Conservation (phyloP, 2,797 vertebrate genomes). For the Alca torda region DNA sequence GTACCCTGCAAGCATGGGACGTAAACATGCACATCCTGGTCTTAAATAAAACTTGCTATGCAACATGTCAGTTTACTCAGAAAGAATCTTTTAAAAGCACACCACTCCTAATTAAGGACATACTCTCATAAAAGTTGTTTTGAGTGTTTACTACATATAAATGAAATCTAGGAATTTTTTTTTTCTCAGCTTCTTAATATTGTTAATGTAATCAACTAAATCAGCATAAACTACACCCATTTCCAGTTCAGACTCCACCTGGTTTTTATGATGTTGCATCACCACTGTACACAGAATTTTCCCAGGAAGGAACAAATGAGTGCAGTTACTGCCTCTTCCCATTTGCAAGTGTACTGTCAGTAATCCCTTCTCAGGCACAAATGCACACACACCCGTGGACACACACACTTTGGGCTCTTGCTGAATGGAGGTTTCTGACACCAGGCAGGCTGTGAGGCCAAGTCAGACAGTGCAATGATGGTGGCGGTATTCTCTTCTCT, state of each 20-base stretch:
- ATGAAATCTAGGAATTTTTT: background rate
- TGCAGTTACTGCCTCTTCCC: background rate
- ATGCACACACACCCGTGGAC: accelerated
- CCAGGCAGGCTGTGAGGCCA: background rate
- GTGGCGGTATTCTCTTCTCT: background rate
- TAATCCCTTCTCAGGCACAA: background rate
- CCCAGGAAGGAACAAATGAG: background rate
- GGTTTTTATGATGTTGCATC: background rate
- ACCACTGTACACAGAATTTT: background rate
- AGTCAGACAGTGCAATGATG: background rate
- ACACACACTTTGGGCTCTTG: background rate
- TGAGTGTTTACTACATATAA: background rate
- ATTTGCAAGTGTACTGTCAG: background rate
- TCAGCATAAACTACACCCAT: background rate
- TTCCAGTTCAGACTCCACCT: background rate
- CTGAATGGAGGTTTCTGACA: background rate
- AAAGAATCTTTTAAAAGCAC: background rate
- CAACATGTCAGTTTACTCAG: accelerated
- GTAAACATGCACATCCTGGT: background rate
- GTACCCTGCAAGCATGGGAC: accelerated
- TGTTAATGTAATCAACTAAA: background rate
- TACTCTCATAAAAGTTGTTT: background rate
- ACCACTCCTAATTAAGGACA: background rate
- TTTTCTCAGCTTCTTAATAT: background rate
- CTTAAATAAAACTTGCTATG: background rate